Base-by-base conservation (phyloP, 2,113 vertebrate genomes). In the Sorex araneus region DNA sequence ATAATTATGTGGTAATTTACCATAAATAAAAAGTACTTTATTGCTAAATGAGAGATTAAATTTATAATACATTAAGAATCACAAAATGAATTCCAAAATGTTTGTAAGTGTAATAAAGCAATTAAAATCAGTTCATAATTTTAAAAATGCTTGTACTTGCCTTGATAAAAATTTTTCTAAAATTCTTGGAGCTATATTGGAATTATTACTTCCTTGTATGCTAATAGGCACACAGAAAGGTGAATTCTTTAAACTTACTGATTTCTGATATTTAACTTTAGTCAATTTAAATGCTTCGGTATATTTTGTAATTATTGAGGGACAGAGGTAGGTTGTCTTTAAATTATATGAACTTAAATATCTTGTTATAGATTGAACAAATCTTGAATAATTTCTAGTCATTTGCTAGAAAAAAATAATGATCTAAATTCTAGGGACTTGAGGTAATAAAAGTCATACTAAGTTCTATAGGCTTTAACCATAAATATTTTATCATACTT, bases 61-160 rank as follows among this genome's bases (percentile, higher is more conserved):
- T 11, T 3, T 80, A 80, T 67, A 94, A 28, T 78, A 78, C 84
- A 93, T 86, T 63, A 67, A 92, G 36, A 96, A 89, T 92, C 64
- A 27, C 84, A 84, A 57, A 93, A 95, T 95, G 96, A 89, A 64
- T 97, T 95, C 43, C 40, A 25, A n/a, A 7, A 12, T 74, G 85
- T 95, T 47, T 4, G 90, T 74, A 96, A 77, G 81, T 75, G 84
- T 77, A 96, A 43, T 88, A 91, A 76, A 94, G 77, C 78, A 83
- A 89, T 95, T 97, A 94, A 95, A 89, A 92, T 96, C 77, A 96
- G 87, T 95, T 97, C 90, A 92, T 97, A 96, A 7, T 60, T 95
- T 94, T 79, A 96, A 96, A 93, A 94, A 81, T 96, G 47, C 69
- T 95, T 86, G 27, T 89, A 66, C 45, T 96, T 88, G 47, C 67